phyloP scores from a whole-genome alignment of 2,113 vertebrate genomes.

The Cercopithecus mona region DNA sequence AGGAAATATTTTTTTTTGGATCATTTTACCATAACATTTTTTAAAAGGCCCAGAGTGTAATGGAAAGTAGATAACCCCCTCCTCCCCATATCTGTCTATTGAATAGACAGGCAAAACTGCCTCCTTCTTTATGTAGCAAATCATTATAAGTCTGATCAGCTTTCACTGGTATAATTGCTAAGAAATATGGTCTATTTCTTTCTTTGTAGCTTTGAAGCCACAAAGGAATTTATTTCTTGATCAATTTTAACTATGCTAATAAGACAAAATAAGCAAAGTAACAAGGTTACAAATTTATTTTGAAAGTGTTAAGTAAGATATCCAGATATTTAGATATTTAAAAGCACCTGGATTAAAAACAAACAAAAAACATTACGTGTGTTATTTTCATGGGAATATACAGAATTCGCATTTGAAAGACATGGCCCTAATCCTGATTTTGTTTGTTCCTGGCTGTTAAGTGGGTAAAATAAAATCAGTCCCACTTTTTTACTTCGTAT shows the following conservation, averaged over 20 bases:
- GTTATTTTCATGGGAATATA: background rate
- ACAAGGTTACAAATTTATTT: background rate
- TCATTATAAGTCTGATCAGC: background rate
- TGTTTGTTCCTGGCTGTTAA: background rate
- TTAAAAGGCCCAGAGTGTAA: slow-evolving; percentile 38
- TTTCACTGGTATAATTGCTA: background rate
- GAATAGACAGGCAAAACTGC: background rate
- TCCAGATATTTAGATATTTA: background rate
- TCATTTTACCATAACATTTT: slow-evolving; percentile 37
- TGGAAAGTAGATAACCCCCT: background rate
- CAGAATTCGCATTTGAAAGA: background rate
- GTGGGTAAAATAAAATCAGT: background rate
- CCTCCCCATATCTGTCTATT: background rate
- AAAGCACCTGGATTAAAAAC: background rate
- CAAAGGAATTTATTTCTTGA: background rate
- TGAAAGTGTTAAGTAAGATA: background rate
- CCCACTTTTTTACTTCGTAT: background rate
- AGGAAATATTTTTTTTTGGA: slow-evolving; percentile 42
- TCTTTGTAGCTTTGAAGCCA: background rate
- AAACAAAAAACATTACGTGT: background rate
- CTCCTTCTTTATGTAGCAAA: background rate
- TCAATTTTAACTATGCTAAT: background rate
- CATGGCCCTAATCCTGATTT: background rate
- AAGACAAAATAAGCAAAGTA: slow-evolving; percentile 22
- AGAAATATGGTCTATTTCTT: background rate